Base-by-base conservation (phyloP, 64 coral and sea anemone genomes). In the Astreopora myriophthalma region DNA sequence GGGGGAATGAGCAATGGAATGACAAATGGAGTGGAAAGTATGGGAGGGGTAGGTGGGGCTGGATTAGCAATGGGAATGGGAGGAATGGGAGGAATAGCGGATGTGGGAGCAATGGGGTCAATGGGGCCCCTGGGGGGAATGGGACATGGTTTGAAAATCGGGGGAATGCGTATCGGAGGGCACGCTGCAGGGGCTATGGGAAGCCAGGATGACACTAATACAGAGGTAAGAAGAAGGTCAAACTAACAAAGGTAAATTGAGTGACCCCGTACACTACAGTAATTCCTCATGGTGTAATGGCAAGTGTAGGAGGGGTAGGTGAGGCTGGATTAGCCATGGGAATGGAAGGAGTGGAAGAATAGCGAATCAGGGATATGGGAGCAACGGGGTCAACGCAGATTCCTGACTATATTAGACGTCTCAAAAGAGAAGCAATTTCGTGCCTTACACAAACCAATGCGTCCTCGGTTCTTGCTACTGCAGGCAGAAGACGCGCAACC, bases 121-220 rank as follows among this genome's bases (percentile, higher is more conserved):
- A 19, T 55, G 51, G n/a, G n/a, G n/a, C n/a, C n/a, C n/a, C n/a
- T 27, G 27, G 88, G 46, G 30, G 79, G 46, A 76, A 85, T 85
- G 90, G 90, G 39, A 75, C 73, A 84, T 48, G 42, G 57, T 34
- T n/a, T 75, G 32, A 74, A 74, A 62, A 75, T 48, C 5, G 70
- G 44, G 46, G 82, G 81, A 65, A 92, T 64, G 55, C 32, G 12
- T 32, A 35, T 76, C 10, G 84, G 61, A 2, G 75, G 67, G 3
- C 85, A 94, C 79, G 63, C 87, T 88, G 91, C 60, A 80, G 63
- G 46, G 79, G 28, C 62, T 19, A 87, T 68, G 44, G 87, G 72
- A 52, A 74, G 24, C 61, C 85, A 80, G n/a, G 92, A 85, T 19
- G 52, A 80, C 9, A 62, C 42, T 34, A 74, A 57, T 34, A 26